These are phyloP conservation scores for Lordiphosa clarofinis DNA, from an alignment of 1,140 invertebrate genomes.

Conservation along the genomic window DNA sequence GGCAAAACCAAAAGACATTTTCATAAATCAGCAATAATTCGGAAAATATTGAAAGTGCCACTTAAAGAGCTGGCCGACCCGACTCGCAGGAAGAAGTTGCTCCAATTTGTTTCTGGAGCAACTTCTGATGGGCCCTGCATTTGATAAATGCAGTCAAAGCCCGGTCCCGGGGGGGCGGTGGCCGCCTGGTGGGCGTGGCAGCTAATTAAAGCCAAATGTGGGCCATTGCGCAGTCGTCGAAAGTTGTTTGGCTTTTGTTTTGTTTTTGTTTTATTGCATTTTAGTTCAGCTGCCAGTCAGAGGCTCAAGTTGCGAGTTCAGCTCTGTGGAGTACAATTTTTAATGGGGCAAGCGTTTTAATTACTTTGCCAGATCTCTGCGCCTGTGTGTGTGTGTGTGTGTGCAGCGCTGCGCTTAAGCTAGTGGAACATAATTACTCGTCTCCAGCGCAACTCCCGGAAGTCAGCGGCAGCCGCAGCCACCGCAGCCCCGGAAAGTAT, in stretches of 20 bases:
- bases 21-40: conserved; percentile 69
- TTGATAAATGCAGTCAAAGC: conserved; percentile 43
- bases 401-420: conserved; percentile 53
- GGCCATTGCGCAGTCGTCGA: conserved; percentile 62
- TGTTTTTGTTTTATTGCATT: conserved; percentile 15
- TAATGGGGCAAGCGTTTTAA: conserved; percentile 77
- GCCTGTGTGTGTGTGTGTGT: conserved; percentile 14
- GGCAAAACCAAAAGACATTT: conserved; percentile 41
- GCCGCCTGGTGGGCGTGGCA: conserved; percentile 25
- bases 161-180: neutral
- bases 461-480: conserved; percentile 55
- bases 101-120: conserved; percentile 16
- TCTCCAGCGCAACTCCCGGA: conserved; percentile 69
- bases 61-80: conserved; percentile 44
- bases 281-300: conserved; percentile 45
- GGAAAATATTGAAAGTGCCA: conserved; percentile 62
- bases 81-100: conserved; percentile 20
- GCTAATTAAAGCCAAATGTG: conserved; percentile 70
- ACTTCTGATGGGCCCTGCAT: conserved; percentile 36
- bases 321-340: conserved; percentile 71
- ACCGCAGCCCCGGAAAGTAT: conserved; percentile 57
- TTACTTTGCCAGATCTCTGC: conserved; percentile 52
- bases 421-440: conserved; percentile 76
- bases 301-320: conserved; percentile 72
- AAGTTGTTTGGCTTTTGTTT: conserved; percentile 62